A percentile compares a stretch with the other conserved stretches of the same genome.
Evolutionary conservation across 2,113 vertebrate species (phyloP).

Genomic region (Catagonus wagneri): DNA sequence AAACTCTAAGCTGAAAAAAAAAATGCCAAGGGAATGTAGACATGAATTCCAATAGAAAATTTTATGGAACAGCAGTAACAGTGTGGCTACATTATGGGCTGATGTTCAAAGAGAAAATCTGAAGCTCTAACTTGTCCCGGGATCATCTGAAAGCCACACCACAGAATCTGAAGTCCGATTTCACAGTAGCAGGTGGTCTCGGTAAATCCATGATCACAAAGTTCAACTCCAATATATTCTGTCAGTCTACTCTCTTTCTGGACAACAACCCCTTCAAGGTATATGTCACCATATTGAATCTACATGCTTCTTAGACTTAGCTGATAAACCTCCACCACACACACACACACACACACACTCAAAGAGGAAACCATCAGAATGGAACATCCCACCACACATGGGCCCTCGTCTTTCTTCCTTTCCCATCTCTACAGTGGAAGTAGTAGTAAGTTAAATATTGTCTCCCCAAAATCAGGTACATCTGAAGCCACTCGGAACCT

Average conservation of each 20-base stretch:
- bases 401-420: not conserved
- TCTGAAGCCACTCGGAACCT: not conserved
- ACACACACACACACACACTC: not conserved
- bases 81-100: rapidly evolving
- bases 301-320: not conserved
- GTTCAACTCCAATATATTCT: not conserved
- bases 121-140: not conserved
- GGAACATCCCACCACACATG: not conserved
- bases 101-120: not conserved
- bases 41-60: not conserved
- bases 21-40: not conserved
- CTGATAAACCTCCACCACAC: not conserved
- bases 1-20: not conserved
- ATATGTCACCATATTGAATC: not conserved
- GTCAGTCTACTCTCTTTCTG: too few relatives aligned
- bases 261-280: not conserved
- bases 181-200: not conserved
- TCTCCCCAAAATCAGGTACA: not conserved
- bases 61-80: not conserved
- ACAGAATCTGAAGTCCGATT: not conserved
- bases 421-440: not conserved
- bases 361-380: not conserved
- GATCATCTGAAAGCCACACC: not conserved
- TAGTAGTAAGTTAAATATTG: rapidly evolving
- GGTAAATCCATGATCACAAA: not conserved